phyloP scores from a whole-genome alignment of 2,888 invertebrate genomes.

The Eremobia ochroleuca region DNA sequence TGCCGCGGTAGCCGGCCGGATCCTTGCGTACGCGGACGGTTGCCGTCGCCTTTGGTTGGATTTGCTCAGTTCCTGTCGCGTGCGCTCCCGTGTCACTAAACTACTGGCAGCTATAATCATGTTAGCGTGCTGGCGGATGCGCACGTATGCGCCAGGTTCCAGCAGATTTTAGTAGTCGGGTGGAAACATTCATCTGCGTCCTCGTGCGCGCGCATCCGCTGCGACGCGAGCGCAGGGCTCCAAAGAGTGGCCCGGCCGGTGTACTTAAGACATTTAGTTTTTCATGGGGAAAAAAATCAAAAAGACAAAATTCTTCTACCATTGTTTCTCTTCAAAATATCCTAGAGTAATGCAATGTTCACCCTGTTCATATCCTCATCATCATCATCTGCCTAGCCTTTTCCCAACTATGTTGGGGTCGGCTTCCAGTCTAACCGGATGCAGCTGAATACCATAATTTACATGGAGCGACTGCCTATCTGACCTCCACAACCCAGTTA shows the following conservation, averaged over 20 bases:
- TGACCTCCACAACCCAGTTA: no score
- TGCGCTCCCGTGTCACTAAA: neutral
- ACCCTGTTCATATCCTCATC: constrained; percentile 6
- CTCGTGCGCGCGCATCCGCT: neutral
- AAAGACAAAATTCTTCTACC: neutral
- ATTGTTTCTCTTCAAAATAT: neutral
- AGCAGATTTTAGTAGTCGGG: neutral
- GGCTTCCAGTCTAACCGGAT: no score
- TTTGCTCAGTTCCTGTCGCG: neutral
- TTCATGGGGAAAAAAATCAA: neutral
- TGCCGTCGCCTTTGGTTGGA: neutral
- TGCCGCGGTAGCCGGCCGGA: neutral
- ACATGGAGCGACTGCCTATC: no score
- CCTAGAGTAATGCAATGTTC: neutral
- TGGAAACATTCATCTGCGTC: neutral
- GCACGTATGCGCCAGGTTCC: neutral
- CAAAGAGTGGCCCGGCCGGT: neutral
- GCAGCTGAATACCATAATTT: no score
- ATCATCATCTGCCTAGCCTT: no score
- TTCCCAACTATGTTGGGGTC: no score
- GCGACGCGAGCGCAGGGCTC: neutral
- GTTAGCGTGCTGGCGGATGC: neutral
- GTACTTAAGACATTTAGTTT: neutral
- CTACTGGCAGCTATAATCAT: neutral
- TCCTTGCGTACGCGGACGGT: neutral